Percentiles rank a stretch among this genome's conserved stretches.
phyloP scores from a whole-genome alignment of 1,140 invertebrate genomes.

The Drosophila jambulina region DNA sequence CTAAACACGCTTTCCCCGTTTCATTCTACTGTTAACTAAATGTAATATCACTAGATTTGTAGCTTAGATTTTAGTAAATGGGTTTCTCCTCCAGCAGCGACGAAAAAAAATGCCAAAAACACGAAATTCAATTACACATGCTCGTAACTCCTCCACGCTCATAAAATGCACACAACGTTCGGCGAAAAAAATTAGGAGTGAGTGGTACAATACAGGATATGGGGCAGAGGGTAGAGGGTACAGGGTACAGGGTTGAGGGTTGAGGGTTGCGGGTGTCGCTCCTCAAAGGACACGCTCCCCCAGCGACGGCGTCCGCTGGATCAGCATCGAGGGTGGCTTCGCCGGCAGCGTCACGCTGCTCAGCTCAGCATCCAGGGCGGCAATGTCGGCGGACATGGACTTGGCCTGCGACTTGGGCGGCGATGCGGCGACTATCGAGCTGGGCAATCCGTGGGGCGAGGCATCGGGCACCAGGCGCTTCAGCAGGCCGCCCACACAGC shows the following conservation, averaged over 20 bases:
- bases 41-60: conserved; percentile 83
- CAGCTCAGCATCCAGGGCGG: conserved; percentile 68
- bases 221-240: background rate
- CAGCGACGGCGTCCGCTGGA: conserved; percentile 81
- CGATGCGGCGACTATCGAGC: conserved; percentile 37
- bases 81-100: conserved; percentile 18
- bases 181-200: conserved; percentile 14
- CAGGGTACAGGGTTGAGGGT: too few species aligned
- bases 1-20: conserved; percentile 57
- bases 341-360: conserved; percentile 67
- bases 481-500: conserved; percentile 88
- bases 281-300: conserved; percentile 82
- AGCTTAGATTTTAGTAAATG: conserved; percentile 75
- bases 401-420: conserved; percentile 27
- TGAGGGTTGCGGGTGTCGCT: background rate
- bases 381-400: conserved; percentile 56
- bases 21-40: conserved; percentile 72
- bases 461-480: conserved; percentile 89
- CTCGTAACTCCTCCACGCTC: conserved; percentile 56
- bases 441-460: conserved; percentile 85
- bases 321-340: conserved; percentile 81
- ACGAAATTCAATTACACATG: conserved; percentile 81
- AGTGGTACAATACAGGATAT: conserved; percentile 5
- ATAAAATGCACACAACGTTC: conserved; percentile 65
- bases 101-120: conserved; percentile 73